These are phyloP conservation scores for Formicarius rufipectus DNA, from an alignment of 2,113 vertebrate genomes.

Conservation along the genomic window DNA sequence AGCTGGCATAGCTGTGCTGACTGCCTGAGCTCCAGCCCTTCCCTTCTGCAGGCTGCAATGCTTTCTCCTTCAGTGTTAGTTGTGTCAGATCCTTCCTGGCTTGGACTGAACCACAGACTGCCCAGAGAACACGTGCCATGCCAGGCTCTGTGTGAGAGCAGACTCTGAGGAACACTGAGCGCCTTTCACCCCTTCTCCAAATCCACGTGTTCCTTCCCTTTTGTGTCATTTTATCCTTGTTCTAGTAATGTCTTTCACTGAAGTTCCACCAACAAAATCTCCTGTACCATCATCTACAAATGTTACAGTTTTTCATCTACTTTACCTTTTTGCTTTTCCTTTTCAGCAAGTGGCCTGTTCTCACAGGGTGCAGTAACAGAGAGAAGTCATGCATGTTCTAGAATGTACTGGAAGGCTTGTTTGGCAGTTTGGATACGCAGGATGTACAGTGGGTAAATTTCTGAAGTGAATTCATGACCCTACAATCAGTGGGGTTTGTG, in stretches of 20 bases:
- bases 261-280: not conserved
- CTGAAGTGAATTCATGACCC: not conserved
- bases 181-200: not conserved
- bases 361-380: not conserved
- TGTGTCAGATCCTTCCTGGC: not conserved
- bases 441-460: not conserved
- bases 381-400: accelerated
- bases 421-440: not conserved
- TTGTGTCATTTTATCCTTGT: not conserved
- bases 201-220: not conserved
- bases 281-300: not conserved
- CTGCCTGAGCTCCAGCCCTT: not conserved
- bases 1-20: not conserved
- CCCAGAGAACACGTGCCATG: not conserved
- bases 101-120: not conserved
- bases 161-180: not conserved
- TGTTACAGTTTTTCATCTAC: accelerated
- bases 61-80: not conserved
- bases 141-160: not conserved
- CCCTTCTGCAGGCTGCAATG: not conserved
- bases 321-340: not conserved
- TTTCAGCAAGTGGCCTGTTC: not conserved
- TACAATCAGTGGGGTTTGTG: not conserved
- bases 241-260: not conserved
- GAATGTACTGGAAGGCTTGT: not conserved